These are phyloP conservation scores for Anneissia japonica DNA, from an alignment of 35 echinoderm and acorn worm genomes.

Conservation along the genomic window DNA sequence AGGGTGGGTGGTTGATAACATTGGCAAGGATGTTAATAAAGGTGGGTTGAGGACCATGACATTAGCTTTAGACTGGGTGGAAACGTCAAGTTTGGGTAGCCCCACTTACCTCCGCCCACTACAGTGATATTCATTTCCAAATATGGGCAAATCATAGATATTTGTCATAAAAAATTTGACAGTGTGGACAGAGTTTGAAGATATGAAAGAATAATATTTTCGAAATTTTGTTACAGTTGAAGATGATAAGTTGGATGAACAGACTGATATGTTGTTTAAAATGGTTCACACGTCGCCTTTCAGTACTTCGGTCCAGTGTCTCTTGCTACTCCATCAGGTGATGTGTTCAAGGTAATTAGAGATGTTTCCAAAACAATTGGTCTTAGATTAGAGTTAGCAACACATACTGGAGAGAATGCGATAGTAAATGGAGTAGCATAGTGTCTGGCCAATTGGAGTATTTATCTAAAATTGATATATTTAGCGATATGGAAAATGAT, in stretches of 20 bases:
- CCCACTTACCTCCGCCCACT: too few species aligned
- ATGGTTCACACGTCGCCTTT: slow-evolving; percentile 70
- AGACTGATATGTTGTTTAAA: slow-evolving; percentile 73
- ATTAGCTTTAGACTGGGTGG: too few species aligned
- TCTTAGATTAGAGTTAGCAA: too few species aligned
- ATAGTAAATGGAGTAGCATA: too few species aligned
- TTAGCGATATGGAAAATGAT: not conserved
- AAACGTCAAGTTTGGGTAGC: too few species aligned
- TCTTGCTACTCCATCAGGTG: slow-evolving; percentile 85
- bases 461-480: not conserved
- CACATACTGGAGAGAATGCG: too few species aligned
- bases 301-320: slow-evolving; percentile 63
- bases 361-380: too few species aligned
- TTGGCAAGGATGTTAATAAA: too few species aligned
- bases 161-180: not conserved
- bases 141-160: not conserved
- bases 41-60: too few species aligned
- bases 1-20: too few species aligned
- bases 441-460: not conserved
- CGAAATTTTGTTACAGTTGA: slow-evolving; percentile 32
- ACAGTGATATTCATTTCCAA: not conserved
- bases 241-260: slow-evolving; percentile 77
- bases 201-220: not conserved
- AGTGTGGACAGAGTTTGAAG: not conserved
- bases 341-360: slow-evolving; percentile 61